These are phyloP conservation scores for Hyposmocoma kahamanoa DNA, from an alignment of 1,140 invertebrate species.

Conservation along the genomic window DNA sequence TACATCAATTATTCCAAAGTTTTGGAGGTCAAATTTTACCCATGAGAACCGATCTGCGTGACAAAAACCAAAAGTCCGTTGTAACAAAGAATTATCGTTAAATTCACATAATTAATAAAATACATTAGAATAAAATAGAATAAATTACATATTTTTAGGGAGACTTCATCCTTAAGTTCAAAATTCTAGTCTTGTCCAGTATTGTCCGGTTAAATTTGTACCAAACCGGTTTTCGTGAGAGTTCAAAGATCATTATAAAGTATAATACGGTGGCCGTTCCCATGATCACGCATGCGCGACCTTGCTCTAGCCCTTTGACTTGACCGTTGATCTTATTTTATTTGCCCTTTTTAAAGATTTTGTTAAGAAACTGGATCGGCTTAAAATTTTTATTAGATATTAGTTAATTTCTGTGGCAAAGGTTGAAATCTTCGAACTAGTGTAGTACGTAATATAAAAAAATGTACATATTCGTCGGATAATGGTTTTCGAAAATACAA, in stretches of 20 bases:
- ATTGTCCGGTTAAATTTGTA: neutral
- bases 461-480: too few species aligned
- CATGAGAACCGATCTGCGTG: slow-evolving; percentile 9
- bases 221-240: slow-evolving; percentile 27
- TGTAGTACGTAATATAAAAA: too few species aligned
- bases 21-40: slow-evolving; percentile 2
- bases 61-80: slow-evolving; percentile 7
- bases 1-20: too few species aligned
- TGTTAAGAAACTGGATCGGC: slow-evolving; percentile 2
- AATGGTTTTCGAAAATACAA: too few species aligned
- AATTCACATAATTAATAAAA: slow-evolving; percentile 39
- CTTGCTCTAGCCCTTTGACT: slow-evolving; percentile 34
- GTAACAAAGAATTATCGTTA: slow-evolving; percentile 22
- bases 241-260: slow-evolving; percentile 45
- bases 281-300: slow-evolving; percentile 41
- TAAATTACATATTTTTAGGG: slow-evolving; percentile 30
- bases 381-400: too few species aligned
- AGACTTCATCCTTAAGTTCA: slow-evolving; percentile 20
- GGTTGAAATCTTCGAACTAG: too few species aligned
- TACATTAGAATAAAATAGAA: slow-evolving; percentile 35
- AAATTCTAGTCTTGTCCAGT: neutral
- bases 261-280: slow-evolving; percentile 33
- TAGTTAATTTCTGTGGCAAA: too few species aligned
- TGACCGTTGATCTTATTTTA: slow-evolving; percentile 47
- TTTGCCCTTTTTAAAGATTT: neutral